phyloP scores from a whole-genome alignment of 1,140 invertebrate species.

The Drosophila fuyamai region DNA sequence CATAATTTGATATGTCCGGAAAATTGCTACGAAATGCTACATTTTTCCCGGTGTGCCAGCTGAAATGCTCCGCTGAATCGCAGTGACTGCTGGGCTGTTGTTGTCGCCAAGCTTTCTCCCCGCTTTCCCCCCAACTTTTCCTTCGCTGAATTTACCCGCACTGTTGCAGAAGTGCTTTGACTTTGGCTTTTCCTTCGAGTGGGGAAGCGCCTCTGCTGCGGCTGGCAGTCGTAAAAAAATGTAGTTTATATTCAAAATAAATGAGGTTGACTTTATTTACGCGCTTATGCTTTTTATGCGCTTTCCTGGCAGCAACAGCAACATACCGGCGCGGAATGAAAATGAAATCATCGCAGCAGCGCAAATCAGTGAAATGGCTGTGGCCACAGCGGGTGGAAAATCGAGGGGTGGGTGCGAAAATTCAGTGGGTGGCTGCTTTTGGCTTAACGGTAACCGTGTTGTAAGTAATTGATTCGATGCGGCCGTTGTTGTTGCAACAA shows the following conservation, averaged over 20 bases:
- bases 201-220: slow-evolving; percentile 33
- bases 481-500: slow-evolving; percentile 21
- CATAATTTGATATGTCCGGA: no score
- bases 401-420: neutral
- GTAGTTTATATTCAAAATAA: slow-evolving; percentile 83
- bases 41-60: neutral
- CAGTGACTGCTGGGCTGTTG: slow-evolving; percentile 23
- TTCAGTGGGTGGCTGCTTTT: neutral
- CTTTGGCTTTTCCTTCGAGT: slow-evolving; percentile 50
- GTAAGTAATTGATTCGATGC: slow-evolving; percentile 66
- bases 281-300: slow-evolving; percentile 82
- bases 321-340: slow-evolving; percentile 40
- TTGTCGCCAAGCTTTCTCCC: slow-evolving; percentile 33
- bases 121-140: slow-evolving; percentile 8
- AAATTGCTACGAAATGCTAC: no score
- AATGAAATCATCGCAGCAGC: slow-evolving; percentile 51
- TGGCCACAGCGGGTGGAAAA: slow-evolving; percentile 26
- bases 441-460: slow-evolving; percentile 52
- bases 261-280: slow-evolving; percentile 83
- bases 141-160: slow-evolving; percentile 24
- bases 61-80: slow-evolving; percentile 9
- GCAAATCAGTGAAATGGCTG: slow-evolving; percentile 64
- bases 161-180: slow-evolving; percentile 73
- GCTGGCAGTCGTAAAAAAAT: slow-evolving; percentile 80
- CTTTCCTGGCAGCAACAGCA: slow-evolving; percentile 56